Evolutionary conservation across 2,113 vertebrate species (phyloP).

Genomic region (Tenrec ecaudatus): DNA sequence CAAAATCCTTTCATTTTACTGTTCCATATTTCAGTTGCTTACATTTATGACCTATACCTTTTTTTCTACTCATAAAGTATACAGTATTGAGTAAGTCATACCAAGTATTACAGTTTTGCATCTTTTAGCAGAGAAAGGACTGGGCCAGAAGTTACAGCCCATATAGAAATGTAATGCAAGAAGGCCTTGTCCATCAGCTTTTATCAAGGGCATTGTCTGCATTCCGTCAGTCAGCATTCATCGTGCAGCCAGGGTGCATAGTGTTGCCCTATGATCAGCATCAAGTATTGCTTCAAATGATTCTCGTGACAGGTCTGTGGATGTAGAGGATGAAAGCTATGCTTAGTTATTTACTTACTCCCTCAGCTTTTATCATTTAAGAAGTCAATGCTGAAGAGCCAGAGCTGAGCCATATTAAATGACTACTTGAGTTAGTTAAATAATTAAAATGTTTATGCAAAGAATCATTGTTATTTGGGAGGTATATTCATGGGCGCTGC

Average conservation of each 20-base stretch:
- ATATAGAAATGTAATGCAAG: conserved; percentile 50
- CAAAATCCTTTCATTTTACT: conserved; percentile 60
- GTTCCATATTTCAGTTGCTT: conserved; percentile 63
- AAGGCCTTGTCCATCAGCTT: neutral
- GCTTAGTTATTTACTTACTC: conserved; percentile 28
- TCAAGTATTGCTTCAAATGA: neutral
- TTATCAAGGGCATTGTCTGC: conserved; percentile 44
- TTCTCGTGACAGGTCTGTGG: neutral
- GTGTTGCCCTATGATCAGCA: neutral
- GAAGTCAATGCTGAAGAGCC: neutral
- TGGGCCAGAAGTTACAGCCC: conserved; percentile 39
- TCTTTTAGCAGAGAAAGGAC: conserved; percentile 50
- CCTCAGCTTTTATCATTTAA: conserved; percentile 35
- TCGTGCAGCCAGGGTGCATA: neutral
- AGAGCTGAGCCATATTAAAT: conserved; percentile 3
- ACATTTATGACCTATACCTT: conserved; percentile 33
- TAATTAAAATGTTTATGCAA: neutral
- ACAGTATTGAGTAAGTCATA: conserved; percentile 43
- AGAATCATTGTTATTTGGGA: conserved; percentile 33
- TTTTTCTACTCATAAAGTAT: neutral
- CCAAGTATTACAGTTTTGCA: conserved; percentile 37
- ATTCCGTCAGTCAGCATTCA: neutral
- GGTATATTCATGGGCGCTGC: neutral
- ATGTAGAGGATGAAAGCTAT: neutral
- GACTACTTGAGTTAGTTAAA: conserved; percentile 30